These are phyloP conservation scores for Conus canariensis DNA, from an alignment of 2,888 invertebrate species.

Conservation along the genomic window DNA sequence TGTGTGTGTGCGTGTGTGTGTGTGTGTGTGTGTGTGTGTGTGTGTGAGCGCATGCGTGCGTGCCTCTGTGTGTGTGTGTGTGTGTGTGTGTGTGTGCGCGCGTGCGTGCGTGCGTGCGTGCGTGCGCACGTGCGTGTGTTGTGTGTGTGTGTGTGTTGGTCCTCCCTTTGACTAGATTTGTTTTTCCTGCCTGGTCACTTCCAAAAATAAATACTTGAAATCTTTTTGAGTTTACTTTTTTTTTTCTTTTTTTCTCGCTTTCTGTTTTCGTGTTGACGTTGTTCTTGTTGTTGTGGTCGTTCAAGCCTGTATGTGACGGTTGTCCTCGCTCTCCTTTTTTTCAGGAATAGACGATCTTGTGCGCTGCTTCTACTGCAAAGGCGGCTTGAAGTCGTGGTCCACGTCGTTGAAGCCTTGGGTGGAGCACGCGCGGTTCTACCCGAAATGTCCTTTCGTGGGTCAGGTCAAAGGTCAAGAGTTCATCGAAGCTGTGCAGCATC, in stretches of 20 bases:
- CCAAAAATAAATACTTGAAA: no score
- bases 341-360: conserved; percentile 49
- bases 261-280: not conserved
- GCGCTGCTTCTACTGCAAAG: conserved; percentile 53
- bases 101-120: no score
- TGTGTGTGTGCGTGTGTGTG: no score
- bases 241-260: not conserved
- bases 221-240: not conserved
- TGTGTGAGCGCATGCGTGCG: no score
- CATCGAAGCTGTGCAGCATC: conserved; percentile 46
- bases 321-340: not conserved
- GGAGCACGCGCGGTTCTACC: conserved; percentile 52
- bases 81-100: no score
- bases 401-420: conserved; percentile 45
- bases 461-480: conserved; percentile 47
- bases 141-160: no score
- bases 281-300: not conserved
- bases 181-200: no score
- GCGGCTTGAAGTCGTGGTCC: conserved; percentile 52
- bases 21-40: no score
- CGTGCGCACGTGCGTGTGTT: no score
- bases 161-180: no score
- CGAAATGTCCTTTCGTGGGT: conserved; percentile 47
- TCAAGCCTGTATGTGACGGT: no score
- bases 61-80: no score